Evolutionary conservation across 92 coral and sea anemone genomes (phyloP), one percentile per base, ranked within the genome.

Genomic region (Epizoanthus scotinus): DNA sequence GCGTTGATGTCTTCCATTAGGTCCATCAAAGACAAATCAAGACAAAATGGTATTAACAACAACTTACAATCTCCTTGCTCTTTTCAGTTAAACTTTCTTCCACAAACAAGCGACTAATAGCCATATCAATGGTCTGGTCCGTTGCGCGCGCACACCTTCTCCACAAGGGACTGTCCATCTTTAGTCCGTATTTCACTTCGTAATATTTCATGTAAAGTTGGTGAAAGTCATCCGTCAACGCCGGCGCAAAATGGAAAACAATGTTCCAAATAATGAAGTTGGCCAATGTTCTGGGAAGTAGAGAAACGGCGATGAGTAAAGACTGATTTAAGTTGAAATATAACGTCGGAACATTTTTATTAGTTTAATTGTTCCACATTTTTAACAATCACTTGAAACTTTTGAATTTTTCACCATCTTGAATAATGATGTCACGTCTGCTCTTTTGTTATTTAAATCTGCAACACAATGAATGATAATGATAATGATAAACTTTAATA

Each of bases 71-170:
- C 19, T 67, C 55, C 40, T 90, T 84, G 63, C 92, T 90, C 40
- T 91, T 62, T 40, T 82, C 87, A n/a, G 94, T 89, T 31, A 95
- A 81, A 10, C 44, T 83, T 19, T 87, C 67, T 36, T 84, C 83
- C 2, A 91, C 89, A 77, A 83, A 91, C 79, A 90, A 71, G 66
- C 78, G 86, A 24, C 94, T 85, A 15, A 95, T 90, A 1, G 95
- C 94, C 92, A 85, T 87, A 26, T 90, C 90, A 36, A 95, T 56
- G 5, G 92, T 85, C 24, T 22, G 3, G 70, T 84, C 89, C 4
- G 94, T 86, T 8, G 94, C 87, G 12, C 94, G 86, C 20, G 93
- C 94, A 77, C 98, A 95, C 26, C 92, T 71, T 7, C 87, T 81
- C 98, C 98, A 92, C 44, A 87, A 60, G 25, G 85, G 84, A 67